These are phyloP conservation scores for Umimayanthus chanpuru DNA, from an alignment of 92 coral and sea anemone species.

Conservation along the genomic window DNA sequence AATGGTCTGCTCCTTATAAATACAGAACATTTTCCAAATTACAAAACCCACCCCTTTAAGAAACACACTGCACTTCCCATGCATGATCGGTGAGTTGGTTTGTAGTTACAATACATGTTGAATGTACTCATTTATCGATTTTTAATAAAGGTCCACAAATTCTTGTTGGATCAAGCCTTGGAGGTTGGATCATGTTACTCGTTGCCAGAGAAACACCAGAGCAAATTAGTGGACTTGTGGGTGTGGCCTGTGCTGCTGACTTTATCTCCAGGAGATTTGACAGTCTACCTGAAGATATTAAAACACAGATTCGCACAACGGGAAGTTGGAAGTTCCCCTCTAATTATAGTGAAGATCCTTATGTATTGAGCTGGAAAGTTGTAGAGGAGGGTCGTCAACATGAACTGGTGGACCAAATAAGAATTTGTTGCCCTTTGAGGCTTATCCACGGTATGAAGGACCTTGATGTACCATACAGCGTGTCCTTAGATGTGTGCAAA, in stretches of 20 bases:
- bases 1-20: no score
- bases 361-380: slow-evolving; percentile 62
- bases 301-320: slow-evolving; percentile 57
- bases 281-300: slow-evolving; percentile 59
- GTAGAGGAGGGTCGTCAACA: slow-evolving; percentile 69
- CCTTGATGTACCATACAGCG: slow-evolving; percentile 70
- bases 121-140: background rate
- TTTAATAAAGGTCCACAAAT: slow-evolving; percentile 70
- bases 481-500: slow-evolving; percentile 69
- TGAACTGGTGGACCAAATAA: slow-evolving; percentile 43
- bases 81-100: no score
- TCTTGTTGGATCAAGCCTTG: slow-evolving; percentile 91
- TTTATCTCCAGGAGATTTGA: slow-evolving; percentile 68
- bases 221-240: slow-evolving; percentile 77
- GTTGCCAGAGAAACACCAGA: slow-evolving; percentile 77
- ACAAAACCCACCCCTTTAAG: no score
- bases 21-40: no score
- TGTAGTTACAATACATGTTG: no score
- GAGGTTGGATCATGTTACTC: slow-evolving; percentile 86
- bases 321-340: slow-evolving; percentile 77
- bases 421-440: slow-evolving; percentile 72
- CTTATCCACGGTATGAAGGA: slow-evolving; percentile 86
- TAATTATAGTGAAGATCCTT: slow-evolving; percentile 67
- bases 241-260: slow-evolving; percentile 81
- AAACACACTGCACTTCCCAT: no score